phyloP scores from a whole-genome alignment of 2,113 vertebrate species.

The Ailuropoda melanoleuca region DNA sequence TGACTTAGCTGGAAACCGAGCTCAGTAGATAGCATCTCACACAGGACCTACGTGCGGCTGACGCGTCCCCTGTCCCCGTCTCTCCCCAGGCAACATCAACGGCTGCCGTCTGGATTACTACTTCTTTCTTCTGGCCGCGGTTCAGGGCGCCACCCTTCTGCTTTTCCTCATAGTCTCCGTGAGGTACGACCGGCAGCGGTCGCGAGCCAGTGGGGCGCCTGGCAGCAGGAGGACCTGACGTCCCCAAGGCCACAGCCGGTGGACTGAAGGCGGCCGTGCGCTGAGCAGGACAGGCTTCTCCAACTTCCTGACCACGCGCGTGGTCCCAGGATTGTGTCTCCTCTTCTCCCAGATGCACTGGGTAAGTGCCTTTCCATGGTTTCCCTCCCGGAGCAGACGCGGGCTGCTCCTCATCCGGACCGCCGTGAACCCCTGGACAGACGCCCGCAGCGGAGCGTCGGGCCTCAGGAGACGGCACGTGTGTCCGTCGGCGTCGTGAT shows the following conservation, averaged over 20 bases:
- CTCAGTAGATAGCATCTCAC: background rate
- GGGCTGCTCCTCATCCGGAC: background rate
- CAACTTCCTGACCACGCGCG: background rate
- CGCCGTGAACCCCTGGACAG: background rate
- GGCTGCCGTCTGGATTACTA: slow-evolving; percentile 95
- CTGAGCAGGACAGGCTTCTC: background rate
- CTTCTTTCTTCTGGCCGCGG: slow-evolving; percentile 96
- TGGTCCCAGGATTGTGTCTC: background rate
- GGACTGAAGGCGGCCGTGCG: background rate
- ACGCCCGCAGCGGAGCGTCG: accelerated
- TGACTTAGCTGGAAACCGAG: background rate
- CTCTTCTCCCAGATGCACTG: background rate
- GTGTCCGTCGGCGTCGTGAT: background rate
- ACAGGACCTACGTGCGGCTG: accelerated
- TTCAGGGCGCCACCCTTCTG: slow-evolving; percentile 93
- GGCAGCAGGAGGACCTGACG: slow-evolving; percentile 77
- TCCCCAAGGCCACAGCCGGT: accelerated
- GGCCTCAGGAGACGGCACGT: accelerated
- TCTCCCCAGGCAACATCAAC: slow-evolving; percentile 93
- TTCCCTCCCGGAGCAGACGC: background rate
- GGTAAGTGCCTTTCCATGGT: slow-evolving; percentile 78
- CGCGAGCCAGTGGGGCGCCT: background rate
- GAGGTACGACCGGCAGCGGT: slow-evolving; percentile 90
- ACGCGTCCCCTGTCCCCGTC: background rate
- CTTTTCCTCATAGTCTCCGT: slow-evolving; percentile 95